Conservation (phyloP, 2,113 vertebrate genomes). For the Myanophis thanlyinensis region DNA sequence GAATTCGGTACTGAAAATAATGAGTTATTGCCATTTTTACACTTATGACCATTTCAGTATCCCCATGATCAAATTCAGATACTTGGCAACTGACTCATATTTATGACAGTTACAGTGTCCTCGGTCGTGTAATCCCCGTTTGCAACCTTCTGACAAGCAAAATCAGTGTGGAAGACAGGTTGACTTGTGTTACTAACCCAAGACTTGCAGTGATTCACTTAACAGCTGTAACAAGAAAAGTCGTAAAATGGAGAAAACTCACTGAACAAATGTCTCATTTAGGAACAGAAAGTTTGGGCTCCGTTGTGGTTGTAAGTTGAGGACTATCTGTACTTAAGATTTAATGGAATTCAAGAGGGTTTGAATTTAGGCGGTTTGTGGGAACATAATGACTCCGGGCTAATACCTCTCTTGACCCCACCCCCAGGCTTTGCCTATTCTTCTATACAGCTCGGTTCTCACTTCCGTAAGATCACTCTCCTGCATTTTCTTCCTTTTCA, state of each 20-base stretch:
- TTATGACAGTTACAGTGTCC: background rate
- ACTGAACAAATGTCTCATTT: too few relatives aligned
- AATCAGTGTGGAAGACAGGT: background rate
- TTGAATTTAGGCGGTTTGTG: background rate
- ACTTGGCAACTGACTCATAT: background rate
- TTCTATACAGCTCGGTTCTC: background rate
- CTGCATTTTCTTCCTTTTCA: constrained; percentile 34
- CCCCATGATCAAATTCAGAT: background rate
- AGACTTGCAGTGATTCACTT: background rate
- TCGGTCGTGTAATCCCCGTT: background rate
- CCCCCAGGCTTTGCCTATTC: background rate
- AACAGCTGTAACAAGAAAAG: too few relatives aligned
- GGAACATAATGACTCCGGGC: background rate
- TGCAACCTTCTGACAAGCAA: background rate
- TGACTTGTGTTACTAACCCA: background rate
- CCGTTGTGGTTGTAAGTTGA: background rate
- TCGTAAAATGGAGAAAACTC: too few relatives aligned
- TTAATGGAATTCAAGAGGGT: background rate
- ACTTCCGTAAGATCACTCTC: background rate
- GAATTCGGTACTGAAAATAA: background rate
- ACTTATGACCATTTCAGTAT: background rate
- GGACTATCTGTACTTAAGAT: background rate
- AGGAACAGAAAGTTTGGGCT: background rate
- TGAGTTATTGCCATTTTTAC: background rate
- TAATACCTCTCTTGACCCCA: background rate